phyloP scores from a whole-genome alignment of 1,140 invertebrate species.

The Drosophila nebulosa region DNA sequence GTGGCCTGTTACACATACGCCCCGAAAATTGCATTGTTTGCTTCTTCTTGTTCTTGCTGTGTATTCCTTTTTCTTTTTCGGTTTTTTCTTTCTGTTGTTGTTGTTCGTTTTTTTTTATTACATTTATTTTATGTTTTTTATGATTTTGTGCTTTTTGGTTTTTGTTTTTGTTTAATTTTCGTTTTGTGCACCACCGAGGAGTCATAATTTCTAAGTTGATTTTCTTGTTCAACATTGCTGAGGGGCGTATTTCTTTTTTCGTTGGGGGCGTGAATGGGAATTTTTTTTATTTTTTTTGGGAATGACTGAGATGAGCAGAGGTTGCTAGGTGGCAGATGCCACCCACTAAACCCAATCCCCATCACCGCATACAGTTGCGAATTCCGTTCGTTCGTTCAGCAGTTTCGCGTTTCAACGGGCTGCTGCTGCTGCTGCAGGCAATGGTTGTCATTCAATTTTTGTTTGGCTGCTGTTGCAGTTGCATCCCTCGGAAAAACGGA shows the following conservation, averaged over 20 bases:
- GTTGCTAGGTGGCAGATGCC: background rate
- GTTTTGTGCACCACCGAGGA: conserved; percentile 57
- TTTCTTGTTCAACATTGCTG: conserved; percentile 55
- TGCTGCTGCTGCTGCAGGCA: background rate
- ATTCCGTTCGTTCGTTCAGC: background rate
- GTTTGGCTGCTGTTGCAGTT: background rate
- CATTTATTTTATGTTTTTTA: conserved; percentile 78
- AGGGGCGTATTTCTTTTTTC: background rate
- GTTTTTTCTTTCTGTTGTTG: conserved; percentile 8
- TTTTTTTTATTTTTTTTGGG: background rate
- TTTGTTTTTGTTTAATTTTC: conserved; percentile 63
- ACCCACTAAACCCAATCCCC: background rate
- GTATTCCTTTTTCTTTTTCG: background rate
- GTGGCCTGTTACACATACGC: conserved; percentile 77
- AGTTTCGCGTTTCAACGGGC: conserved; percentile 6
- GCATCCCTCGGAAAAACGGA: background rate
- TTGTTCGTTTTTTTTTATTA: conserved; percentile 51
- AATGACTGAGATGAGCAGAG: background rate
- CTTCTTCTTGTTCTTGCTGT: conserved; percentile 39
- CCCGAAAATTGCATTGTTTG: conserved; percentile 78
- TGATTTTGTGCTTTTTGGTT: conserved; percentile 66
- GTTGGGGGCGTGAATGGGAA: background rate
- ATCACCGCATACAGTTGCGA: background rate
- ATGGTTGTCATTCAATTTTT: conserved; percentile 1
- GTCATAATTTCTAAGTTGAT: conserved; percentile 76